Base-by-base conservation (phyloP, 2,888 invertebrate genomes). In the Agriopis aurantiaria region DNA sequence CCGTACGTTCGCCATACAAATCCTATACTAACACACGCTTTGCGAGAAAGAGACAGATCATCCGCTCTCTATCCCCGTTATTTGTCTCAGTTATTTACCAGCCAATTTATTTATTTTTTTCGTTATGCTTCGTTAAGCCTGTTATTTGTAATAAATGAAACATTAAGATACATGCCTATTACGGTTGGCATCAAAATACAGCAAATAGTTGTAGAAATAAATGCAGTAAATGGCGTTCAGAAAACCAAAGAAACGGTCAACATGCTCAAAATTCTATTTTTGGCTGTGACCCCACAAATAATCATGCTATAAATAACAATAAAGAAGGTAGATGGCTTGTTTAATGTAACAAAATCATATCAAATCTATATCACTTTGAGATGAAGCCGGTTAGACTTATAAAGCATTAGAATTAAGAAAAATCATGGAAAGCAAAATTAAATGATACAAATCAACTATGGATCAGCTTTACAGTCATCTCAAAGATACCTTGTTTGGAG, bases 401-500 rank as follows among this genome's bases (percentile, higher is more conserved):
- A 66, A 85, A 84, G 85, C 82, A 51, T 74, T 69, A 49, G 53
- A 60, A 55, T 73, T 60, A 65, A 45, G 60, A 63, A 70, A 66
- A 64, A 68, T 58, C 49, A 56, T 65, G 48, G 57, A 73, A 81
- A 78, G 83, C 82, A 79, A 80, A 81, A 78, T 80, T 75, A 69
- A 78, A 79, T 70, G 40, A 60, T 65, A 76, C 77, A 74, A 75
- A 78, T 79, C 77, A 78, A 72, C 72, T 66, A 78, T 75, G 73
- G 74, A 73, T 68, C 75, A 69, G 74, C 73, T 79, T 77, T 73
- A 73, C 68, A 63, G 63, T 71, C 70, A 72, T 87, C 85, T 86
- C 85, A 85, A 86, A 80, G 89, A 88, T 97, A 97, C 97, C 97
- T 97, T 96, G 83, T 95, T 92, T 82, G 96, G 96, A 86, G 96